These are phyloP conservation scores for Agrochola macilenta DNA, from an alignment of 2,888 invertebrate species.

Conservation along the genomic window DNA sequence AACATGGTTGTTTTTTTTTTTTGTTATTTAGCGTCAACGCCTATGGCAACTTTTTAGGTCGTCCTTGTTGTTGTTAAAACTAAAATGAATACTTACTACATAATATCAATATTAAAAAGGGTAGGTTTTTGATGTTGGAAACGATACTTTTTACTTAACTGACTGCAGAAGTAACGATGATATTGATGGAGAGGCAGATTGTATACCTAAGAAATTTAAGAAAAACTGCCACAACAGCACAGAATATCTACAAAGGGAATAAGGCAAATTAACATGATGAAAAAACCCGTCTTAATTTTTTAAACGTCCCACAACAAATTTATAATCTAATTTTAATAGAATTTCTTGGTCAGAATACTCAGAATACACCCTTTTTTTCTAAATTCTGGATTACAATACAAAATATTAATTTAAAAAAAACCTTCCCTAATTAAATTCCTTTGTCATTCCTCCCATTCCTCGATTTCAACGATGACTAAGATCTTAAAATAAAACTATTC, in stretches of 20 bases:
- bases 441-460: constrained; percentile 14
- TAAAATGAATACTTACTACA: not conserved
- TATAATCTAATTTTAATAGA: too few relatives aligned
- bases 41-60: not conserved
- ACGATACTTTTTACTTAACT: not conserved
- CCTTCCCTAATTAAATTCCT: not conserved
- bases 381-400: not conserved
- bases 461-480: constrained; percentile 37
- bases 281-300: too few relatives aligned
- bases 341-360: not conserved
- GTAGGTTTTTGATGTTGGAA: not conserved
- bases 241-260: too few relatives aligned
- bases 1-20: not conserved
- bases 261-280: too few relatives aligned
- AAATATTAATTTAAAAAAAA: not conserved
- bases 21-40: not conserved
- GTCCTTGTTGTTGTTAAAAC: too few relatives aligned
- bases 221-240: not conserved
- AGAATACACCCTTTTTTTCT: not conserved
- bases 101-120: not conserved
- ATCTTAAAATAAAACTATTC: constrained; percentile 31
- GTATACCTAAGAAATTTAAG: not conserved
- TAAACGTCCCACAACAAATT: not conserved
- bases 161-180: too few relatives aligned
- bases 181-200: not conserved